Evolutionary conservation across 1,140 invertebrate species (phyloP), one percentile per base, ranked within the genome.

Genomic region (Sipha flava): DNA sequence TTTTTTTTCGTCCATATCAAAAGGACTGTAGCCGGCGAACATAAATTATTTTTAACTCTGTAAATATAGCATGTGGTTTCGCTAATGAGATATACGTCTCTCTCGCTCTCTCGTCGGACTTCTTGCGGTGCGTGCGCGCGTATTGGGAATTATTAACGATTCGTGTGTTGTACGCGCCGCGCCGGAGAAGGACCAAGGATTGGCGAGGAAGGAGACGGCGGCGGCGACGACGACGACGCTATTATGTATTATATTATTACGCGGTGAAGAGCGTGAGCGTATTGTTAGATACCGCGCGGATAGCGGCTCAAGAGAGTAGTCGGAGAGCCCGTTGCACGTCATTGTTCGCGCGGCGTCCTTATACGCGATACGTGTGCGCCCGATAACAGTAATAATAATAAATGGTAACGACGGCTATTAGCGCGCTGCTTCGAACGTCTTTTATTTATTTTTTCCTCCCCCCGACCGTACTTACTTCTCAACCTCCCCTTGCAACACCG

Each of bases 381-480:
- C 21, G 54, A 59, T 59, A 59, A 59, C 54, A 21, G 21, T 18
- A 70, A 70, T 47, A 66, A 66, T 23, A 47, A 70, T 70, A 47
- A 47, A 70, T 14, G 66, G 40, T 47, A 70, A 70, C 40, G 66
- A 47, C 40, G 66, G 40, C 66, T 70, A 70, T 70, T 70, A 70
- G 40, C 66, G 40, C n/a, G 64, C 34, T n/a, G 21, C 23, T 70
- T 47, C 40, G 66, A 70, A 70, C 66, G 66, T 43, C 66, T 70
- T 70, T 70, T 45, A 29, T 70, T 47, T 70, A 5, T 29, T 70
- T 43, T 66, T 80, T 80, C 59, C 37, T 73, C n/a, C n/a, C n/a
- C n/a, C n/a, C n/a, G n/a, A n/a, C n/a, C n/a, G n/a, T n/a, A n/a
- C n/a, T n/a, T n/a, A n/a, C n/a, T n/a, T n/a, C n/a, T n/a, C n/a